Base-by-base conservation (phyloP, 2,797 vertebrate species). In the Gymnoscopelus microlampas region DNA sequence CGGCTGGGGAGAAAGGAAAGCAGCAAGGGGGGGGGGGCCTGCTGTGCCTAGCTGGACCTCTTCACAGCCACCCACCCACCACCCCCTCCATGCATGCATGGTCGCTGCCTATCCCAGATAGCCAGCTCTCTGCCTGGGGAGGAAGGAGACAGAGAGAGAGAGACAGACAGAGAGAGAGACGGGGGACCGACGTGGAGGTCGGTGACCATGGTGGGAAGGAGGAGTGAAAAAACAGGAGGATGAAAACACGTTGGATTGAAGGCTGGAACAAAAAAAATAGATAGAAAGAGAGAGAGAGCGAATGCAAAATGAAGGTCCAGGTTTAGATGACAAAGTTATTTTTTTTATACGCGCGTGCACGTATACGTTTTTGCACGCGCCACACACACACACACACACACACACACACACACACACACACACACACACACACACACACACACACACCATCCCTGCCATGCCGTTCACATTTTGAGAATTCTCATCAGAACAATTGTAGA, bases 131-230 rank as follows among this genome's bases (percentile, higher is more conserved):
- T 24, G 88, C 87, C 87, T 85, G 87, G 88, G 83, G 84, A 88
- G 81, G 75, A 87, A 79, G 80, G 80, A 90, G 85, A 71, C 1
- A 44, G 5, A 44, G 39, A 10, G 39, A 10, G 35, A 39, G 35
- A 39, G 35, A 39, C 0, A 39, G 35, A 39, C 5, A 39, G 35
- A 39, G 35, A 39, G 35, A 35, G 4, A 35, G 32, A 39, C 91
- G 86, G 82, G 61, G 85, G 85, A 85, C 83, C 62, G 88, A 88
- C 90, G 89, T 80, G 82, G 87, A 91, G 88, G 90, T 87, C 88
- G 87, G 88, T 82, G 88, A 91, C 88, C 88, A n/a, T n/a, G n/a
- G 75, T 71, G 82, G 76, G 76, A 77, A 84, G 71, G 62, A 51
- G 50, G 59, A 59, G 11, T 4, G 3, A 0, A 29, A 61, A 53